A percentile compares a stretch with the other conserved stretches of the same genome.
Evolutionary conservation across 2,888 invertebrate species (phyloP).

Genomic region (Calliscelio sp.): DNA sequence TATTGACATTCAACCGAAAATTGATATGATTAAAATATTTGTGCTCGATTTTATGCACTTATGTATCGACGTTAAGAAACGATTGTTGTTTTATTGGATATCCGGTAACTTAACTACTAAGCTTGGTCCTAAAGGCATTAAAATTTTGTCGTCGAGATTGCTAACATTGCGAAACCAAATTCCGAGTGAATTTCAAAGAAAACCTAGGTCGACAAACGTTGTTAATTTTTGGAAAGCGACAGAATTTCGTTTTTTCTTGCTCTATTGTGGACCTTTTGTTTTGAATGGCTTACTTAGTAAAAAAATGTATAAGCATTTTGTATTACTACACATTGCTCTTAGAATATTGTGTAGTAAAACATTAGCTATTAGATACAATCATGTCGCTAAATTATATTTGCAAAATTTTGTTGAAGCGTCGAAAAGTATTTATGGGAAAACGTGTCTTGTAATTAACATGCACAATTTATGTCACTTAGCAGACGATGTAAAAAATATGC

Average conservation of each 20-base stretch:
- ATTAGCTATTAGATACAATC: no score
- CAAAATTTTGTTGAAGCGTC: no score
- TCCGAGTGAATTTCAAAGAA: slow-evolving; percentile 76
- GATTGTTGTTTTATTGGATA: slow-evolving; percentile 3
- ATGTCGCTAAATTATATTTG: no score
- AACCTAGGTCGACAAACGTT: slow-evolving; percentile 64
- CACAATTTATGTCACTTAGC: slow-evolving; percentile 32
- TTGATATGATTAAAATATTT: slow-evolving; percentile 20
- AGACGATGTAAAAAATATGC: slow-evolving; percentile 34
- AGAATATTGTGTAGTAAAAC: slow-evolving; percentile 65
- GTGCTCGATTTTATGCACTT: slow-evolving; percentile 37
- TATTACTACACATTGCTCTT: slow-evolving; percentile 72
- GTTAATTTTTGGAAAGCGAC: slow-evolving; percentile 75
- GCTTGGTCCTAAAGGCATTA: no score
- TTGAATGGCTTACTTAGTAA: slow-evolving; percentile 64
- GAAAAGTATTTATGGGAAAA: not conserved
- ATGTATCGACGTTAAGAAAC: slow-evolving; percentile 3
- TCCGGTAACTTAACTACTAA: no score
- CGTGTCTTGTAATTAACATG: not conserved
- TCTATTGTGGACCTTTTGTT: slow-evolving; percentile 76
- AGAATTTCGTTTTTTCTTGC: slow-evolving; percentile 73
- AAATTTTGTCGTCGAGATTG: not conserved
- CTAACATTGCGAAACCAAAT: slow-evolving; percentile 33
- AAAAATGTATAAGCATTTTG: slow-evolving; percentile 75
- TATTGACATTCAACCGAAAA: not conserved